phyloP scores from a whole-genome alignment of 2,888 invertebrate species.

The Rhagonycha lutea region DNA sequence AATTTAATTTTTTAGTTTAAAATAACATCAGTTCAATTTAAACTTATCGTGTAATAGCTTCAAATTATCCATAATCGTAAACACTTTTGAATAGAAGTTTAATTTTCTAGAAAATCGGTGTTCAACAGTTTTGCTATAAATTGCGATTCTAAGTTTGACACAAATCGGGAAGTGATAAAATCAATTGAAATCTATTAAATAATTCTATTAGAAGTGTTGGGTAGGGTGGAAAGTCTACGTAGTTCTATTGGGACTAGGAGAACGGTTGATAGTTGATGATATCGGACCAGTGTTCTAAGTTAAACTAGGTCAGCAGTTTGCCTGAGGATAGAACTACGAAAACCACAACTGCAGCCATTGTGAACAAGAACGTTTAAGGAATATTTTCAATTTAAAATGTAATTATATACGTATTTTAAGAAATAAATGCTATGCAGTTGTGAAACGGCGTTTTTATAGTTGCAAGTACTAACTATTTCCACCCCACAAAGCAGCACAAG shows the following conservation, averaged over 20 bases:
- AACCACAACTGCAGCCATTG: slow-evolving; percentile 5
- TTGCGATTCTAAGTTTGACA: slow-evolving; percentile 30
- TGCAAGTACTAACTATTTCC: neutral
- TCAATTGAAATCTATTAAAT: slow-evolving; percentile 35
- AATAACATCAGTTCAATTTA: neutral
- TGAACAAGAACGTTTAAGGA: neutral
- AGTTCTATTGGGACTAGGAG: slow-evolving; percentile 9
- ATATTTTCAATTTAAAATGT: neutral
- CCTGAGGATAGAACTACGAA: slow-evolving; percentile 13
- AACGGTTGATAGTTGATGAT: slow-evolving; percentile 14
- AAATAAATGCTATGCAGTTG: neutral
- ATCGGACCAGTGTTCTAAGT: slow-evolving; percentile 13
- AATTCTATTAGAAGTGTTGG: slow-evolving; percentile 34
- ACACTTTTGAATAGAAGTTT: neutral
- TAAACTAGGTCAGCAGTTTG: slow-evolving; percentile 6
- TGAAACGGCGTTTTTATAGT: neutral
- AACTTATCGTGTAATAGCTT: neutral
- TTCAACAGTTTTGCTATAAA: slow-evolving; percentile 28
- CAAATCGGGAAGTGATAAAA: slow-evolving; percentile 34
- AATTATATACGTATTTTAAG: neutral
- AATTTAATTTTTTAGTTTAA: neutral
- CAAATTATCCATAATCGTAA: neutral
- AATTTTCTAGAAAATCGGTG: slow-evolving; percentile 20
- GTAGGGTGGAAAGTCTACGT: slow-evolving; percentile 7
- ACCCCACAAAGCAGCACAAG: neutral